phyloP scores from a whole-genome alignment of 2,888 invertebrate genomes.

The Chloromyia formosa region DNA sequence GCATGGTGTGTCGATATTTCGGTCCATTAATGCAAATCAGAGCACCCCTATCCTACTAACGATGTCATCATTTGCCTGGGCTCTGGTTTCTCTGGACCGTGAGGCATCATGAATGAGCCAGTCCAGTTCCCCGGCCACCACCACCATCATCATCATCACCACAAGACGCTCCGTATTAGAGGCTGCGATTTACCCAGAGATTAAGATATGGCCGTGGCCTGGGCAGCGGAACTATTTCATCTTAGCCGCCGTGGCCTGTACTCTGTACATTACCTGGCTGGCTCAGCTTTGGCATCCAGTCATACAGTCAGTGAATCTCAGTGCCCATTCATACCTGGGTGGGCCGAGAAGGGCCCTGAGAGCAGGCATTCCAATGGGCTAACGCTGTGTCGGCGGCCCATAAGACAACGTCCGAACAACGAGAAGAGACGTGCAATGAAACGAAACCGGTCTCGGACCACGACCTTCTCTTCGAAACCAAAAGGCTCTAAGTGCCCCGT shows the following conservation, averaged over 20 bases:
- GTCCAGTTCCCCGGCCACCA: no score
- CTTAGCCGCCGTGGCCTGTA: background rate
- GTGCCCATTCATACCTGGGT: conserved; percentile 5
- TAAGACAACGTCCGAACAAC: no score
- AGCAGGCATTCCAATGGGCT: background rate
- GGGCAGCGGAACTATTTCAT: background rate
- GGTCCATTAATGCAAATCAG: background rate
- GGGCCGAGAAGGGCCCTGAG: background rate
- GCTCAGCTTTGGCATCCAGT: background rate
- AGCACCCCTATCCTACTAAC: background rate
- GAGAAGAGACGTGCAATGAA: background rate
- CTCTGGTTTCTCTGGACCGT: background rate
- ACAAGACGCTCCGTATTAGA: background rate
- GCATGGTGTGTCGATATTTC: background rate
- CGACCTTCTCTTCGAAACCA: background rate
- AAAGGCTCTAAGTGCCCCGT: background rate
- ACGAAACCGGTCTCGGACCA: background rate
- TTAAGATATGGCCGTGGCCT: background rate
- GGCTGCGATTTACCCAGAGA: background rate
- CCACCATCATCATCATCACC: no score
- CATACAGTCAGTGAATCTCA: background rate
- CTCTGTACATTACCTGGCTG: no score
- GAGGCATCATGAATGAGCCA: background rate
- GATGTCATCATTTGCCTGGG: background rate
- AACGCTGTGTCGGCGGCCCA: no score